Evolutionary conservation across 2,888 invertebrate genomes (phyloP).

Genomic region (Macrophya alboannulata): DNA sequence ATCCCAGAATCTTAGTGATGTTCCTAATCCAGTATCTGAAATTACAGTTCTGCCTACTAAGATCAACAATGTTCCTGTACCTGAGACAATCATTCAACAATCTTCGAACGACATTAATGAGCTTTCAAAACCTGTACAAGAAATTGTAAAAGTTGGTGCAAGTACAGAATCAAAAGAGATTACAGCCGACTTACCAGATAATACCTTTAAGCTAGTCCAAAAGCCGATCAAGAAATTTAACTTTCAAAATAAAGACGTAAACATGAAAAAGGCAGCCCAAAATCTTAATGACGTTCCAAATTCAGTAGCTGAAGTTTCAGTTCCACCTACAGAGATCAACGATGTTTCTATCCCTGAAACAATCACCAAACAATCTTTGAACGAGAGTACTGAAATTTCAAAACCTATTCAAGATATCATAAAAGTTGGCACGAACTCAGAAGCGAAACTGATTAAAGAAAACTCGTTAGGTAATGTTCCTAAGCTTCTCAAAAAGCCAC

Average conservation of each 20-base stretch:
- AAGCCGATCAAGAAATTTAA: slow-evolving; percentile 17
- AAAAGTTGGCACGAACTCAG: slow-evolving; percentile 13
- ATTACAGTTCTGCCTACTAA: not conserved
- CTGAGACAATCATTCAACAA: not conserved
- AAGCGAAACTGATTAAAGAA: slow-evolving; percentile 72
- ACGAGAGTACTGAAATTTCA: not conserved
- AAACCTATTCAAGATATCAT: slow-evolving; percentile 11
- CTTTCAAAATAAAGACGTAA: not conserved
- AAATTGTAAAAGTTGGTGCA: not conserved
- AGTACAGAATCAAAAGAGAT: not conserved
- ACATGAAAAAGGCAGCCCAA: not conserved
- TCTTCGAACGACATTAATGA: not conserved
- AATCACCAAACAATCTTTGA: not conserved
- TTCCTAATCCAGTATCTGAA: not conserved
- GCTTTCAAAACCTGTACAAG: not conserved
- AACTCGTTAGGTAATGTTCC: slow-evolving; percentile 73
- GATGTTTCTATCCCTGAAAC: slow-evolving; percentile 30
- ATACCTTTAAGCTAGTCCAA: slow-evolving; percentile 64
- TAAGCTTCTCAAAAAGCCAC: slow-evolving; percentile 63
- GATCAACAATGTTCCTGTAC: not conserved
- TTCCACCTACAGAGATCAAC: not conserved
- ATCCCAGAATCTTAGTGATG: not conserved
- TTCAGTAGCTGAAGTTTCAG: not conserved
- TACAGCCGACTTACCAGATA: slow-evolving; percentile 78
- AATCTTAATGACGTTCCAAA: slow-evolving; percentile 23